A percentile compares a stretch with the other conserved stretches of the same genome.
Conservation (phyloP, 1,140 invertebrate species). For the Druon quercuslanigerum region DNA sequence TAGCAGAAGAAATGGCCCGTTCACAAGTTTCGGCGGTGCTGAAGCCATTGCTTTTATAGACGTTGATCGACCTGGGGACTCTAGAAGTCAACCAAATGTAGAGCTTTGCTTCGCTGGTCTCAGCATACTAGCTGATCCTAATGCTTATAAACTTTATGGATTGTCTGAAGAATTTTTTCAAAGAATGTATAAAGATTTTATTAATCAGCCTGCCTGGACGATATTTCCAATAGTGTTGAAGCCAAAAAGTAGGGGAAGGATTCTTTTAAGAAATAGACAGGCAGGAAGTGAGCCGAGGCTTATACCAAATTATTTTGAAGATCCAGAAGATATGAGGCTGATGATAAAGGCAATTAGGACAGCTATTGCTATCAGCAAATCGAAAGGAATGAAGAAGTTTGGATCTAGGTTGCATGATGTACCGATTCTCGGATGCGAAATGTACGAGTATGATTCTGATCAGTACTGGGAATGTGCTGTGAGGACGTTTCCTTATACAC, state of each 20-base stretch:
- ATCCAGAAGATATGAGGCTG: slow-evolving; percentile 80
- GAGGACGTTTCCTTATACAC: slow-evolving; percentile 81
- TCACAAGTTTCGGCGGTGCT: slow-evolving; percentile 86
- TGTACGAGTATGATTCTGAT: slow-evolving; percentile 79
- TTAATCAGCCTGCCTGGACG: slow-evolving; percentile 69
- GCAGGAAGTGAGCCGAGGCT: slow-evolving; percentile 87
- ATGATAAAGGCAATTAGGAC: slow-evolving; percentile 80
- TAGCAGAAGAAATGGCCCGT: slow-evolving; percentile 79
- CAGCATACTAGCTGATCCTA: slow-evolving; percentile 75
- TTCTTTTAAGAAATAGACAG: slow-evolving; percentile 81
- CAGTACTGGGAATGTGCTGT: slow-evolving; percentile 85
- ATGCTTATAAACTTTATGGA: slow-evolving; percentile 77
- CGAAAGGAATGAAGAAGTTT: slow-evolving; percentile 78
- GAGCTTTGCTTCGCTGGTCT: slow-evolving; percentile 82
- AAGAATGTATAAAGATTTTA: slow-evolving; percentile 74
- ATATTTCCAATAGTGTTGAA: slow-evolving; percentile 83
- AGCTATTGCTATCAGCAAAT: slow-evolving; percentile 78
- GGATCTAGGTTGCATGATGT: slow-evolving; percentile 78
- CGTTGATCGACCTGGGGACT: slow-evolving; percentile 79
- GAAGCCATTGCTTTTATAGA: slow-evolving; percentile 88
- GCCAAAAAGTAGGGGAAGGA: slow-evolving; percentile 84
- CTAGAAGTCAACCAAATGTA: slow-evolving; percentile 83
- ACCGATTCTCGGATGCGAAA: slow-evolving; percentile 80
- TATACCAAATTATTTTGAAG: slow-evolving; percentile 87
- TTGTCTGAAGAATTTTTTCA: slow-evolving; percentile 62